phyloP scores from a whole-genome alignment of 2,797 vertebrate species.

The Eospalax fontanierii region DNA sequence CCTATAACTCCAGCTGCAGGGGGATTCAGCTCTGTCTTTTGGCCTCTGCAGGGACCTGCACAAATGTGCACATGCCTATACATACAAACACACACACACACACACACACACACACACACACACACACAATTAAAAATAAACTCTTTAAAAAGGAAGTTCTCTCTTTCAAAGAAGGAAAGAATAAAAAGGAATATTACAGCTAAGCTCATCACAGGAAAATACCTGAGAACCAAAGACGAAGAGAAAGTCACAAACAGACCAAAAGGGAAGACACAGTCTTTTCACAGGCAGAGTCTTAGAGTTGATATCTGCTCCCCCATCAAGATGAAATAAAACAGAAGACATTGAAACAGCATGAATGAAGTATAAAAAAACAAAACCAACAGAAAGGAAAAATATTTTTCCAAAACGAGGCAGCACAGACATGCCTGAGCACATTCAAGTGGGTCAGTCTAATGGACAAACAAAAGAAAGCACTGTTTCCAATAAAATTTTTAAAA shows the following conservation, averaged over 20 bases:
- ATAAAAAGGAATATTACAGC: not conserved
- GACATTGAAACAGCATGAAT: not conserved
- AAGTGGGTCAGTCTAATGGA: not conserved
- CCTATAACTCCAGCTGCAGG: not conserved
- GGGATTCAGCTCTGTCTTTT: not conserved
- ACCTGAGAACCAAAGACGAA: constrained; percentile 24
- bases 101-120: not conserved
- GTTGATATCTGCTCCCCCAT: constrained; percentile 2
- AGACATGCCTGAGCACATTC: not conserved
- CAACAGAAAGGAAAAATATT: not conserved
- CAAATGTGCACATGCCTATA: not conserved
- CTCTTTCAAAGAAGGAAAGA: not conserved
- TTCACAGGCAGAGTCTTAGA: constrained; percentile 9
- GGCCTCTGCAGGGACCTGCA: not conserved
- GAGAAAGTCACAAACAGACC: not conserved
- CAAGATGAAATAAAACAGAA: not conserved
- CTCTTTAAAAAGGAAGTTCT: not conserved
- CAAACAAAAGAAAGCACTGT: not conserved
- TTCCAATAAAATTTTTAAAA: not conserved
- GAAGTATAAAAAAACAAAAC: not conserved
- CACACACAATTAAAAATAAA: not conserved
- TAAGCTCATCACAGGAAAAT: not conserved
- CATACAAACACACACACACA: not conserved
- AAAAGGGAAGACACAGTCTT: constrained; percentile 30
- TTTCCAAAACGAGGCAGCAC: constrained; percentile 35